phyloP scores from a whole-genome alignment of 1,140 invertebrate species.

The Aphidius ervi region DNA sequence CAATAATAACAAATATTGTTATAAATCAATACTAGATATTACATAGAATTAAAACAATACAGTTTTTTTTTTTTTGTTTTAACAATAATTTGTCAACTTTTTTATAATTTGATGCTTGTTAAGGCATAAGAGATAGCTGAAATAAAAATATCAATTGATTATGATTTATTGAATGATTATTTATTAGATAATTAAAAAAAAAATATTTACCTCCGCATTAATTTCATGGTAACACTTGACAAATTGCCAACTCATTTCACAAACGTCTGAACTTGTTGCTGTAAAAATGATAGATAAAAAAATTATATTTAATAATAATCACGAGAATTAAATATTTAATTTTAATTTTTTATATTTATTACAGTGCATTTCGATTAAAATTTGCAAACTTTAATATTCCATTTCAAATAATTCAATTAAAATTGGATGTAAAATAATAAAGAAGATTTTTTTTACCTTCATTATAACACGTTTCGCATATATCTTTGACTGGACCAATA shows the following conservation, averaged over 20 bases:
- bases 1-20: conserved; percentile 1
- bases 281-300: conserved; percentile 5
- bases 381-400: too few species aligned
- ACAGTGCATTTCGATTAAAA: too few species aligned
- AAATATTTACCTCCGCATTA: conserved; percentile 18
- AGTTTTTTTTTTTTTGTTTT: background rate
- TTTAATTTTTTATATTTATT: background rate
- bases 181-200: background rate
- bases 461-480: conserved; percentile 1
- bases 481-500: conserved; percentile 8
- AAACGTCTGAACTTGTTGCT: conserved; percentile 25
- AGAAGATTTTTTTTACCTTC: conserved; percentile 15
- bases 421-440: background rate
- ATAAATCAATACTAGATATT: background rate
- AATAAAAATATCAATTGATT: background rate
- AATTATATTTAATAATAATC: too few species aligned
- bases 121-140: background rate
- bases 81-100: too few species aligned
- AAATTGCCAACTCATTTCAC: conserved; percentile 27
- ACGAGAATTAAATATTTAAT: background rate
- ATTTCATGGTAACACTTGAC: conserved; percentile 28
- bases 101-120: background rate
- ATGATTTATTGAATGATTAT: background rate
- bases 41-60: background rate
- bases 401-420: too few species aligned